These are phyloP conservation scores for Oncorhynchus gorbuscha DNA, from an alignment of 2,113 vertebrate species.

Conservation along the genomic window DNA sequence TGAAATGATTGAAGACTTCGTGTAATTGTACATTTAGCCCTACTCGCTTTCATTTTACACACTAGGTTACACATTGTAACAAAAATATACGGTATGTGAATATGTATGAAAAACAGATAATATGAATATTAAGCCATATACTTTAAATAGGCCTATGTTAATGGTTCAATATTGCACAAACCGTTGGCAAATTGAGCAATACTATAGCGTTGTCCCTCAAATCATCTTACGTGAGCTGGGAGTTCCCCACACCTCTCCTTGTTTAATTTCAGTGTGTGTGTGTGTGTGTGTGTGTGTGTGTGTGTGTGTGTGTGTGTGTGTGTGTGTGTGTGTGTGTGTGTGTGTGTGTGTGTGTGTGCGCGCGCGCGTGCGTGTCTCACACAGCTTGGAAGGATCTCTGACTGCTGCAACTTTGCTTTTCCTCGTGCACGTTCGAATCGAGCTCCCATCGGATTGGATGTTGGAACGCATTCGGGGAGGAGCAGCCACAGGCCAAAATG, in stretches of 20 bases:
- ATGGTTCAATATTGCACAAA: neutral
- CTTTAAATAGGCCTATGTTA: neutral
- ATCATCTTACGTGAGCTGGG: constrained; percentile 20
- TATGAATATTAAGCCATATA: neutral
- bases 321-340: constrained; percentile 11
- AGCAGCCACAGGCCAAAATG: constrained; percentile 76
- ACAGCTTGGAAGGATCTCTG: constrained; percentile 21
- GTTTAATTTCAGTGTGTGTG: constrained; percentile 19
- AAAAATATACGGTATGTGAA: neutral
- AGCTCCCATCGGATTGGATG: constrained; percentile 76
- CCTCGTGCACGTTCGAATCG: constrained; percentile 64
- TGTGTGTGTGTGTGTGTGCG: no score
- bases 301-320: constrained; percentile 11
- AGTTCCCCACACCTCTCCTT: constrained; percentile 28
- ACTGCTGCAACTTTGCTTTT: constrained; percentile 50
- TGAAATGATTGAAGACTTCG: no score
- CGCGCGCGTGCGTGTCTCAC: neutral
- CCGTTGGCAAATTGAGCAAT: neutral
- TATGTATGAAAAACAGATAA: neutral
- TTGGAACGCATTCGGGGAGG: constrained; percentile 70
- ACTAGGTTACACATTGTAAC: no score
- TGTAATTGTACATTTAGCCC: no score
- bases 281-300: constrained; percentile 3
- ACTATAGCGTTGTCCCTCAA: neutral
- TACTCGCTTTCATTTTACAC: no score